Base-by-base conservation (phyloP, 2,888 invertebrate genomes). In the Sesia apiformis region DNA sequence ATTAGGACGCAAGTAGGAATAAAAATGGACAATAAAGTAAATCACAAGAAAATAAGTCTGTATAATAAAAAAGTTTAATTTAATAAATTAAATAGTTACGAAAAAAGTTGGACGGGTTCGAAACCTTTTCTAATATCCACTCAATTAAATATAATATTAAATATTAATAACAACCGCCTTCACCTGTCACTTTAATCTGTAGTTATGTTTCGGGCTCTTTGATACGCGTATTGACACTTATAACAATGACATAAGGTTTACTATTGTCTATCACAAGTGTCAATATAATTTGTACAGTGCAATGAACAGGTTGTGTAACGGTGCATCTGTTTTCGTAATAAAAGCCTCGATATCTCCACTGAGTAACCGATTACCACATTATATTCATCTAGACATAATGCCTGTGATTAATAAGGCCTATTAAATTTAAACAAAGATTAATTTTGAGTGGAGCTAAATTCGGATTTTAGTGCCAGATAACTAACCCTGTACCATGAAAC, bases 361-460 rank as follows among this genome's bases (percentile, higher is more conserved):
- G 80, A 80, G 66, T 82, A 81, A 82, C 79, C 76, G 76, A 82
- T 84, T 80, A 82, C 80, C 69, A 72, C 78, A 76, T 83, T 78
- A 81, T 77, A 81, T 80, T 72, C 80, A 78, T 82, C 76, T 77
- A 76, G 76, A 80, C 80, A 78, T 81, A 86, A 82, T 84, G 70
- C 73, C 71, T 65, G 70, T 84, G 84, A 87, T 84, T 85, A 87
- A 85, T 87, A 81, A 76, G 78, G 59, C 62, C 78, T 80, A 84
- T 87, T 86, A 86, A 81, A 65, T 82, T 78, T 79, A 85, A 85
- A 84, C 85, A 82, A 86, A 79, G 86, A 87, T 85, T 84, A 81
- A 86, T 85, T 76, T 77, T 64, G 69, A 72, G 67, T 71, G 65
- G 64, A 58, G 64, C 61, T 60, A 54, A 60, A 62, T 56, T 58